Base-by-base conservation (phyloP, 2,113 vertebrate genomes). In the Parus major region DNA sequence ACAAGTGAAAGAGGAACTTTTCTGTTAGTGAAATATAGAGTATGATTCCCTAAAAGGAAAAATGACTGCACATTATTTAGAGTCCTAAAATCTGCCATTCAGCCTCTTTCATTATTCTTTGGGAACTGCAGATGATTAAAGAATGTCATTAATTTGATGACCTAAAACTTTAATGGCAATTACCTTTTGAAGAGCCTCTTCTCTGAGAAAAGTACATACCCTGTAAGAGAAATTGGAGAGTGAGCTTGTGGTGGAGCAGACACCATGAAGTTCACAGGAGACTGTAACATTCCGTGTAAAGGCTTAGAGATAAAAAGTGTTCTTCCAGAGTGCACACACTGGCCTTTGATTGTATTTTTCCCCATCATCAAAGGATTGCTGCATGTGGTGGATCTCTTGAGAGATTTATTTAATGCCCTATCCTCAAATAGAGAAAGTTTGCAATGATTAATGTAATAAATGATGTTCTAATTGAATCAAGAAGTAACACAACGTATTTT, bases 381-480 rank as follows among this genome's bases (percentile, higher is more conserved):
- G 21, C 39, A 42, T 72, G 52, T 73, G 36, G 23, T 85, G 77
- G 82, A 83, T 89, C 78, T 95, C 18, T 0, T 65, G 63, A 90
- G 77, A 91, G 39, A 42, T 97, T 88, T 90, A 55, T 79, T 41
- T 69, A 49, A 61, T 59, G 29, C 44, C 68, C 35, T 82, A n/a
- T 65, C 39, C 56, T 59, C 47, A 92, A 87, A 91, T 5, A 72
- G 28, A 56, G 93, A 55, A 92, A 83, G 42, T 89, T 96, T 91
- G 49, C 53, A 52, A 75, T 94, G 53, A 87, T 86, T 92, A 95
- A 82, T 87, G 52, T 73, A 82, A 85, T 89, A 75, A 91, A 94
- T 90, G 77, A 57, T 85, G 57, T 65, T 88, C 36, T 92, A 94
- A 96, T 96, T 96, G 87, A 75, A 91, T 82, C 56, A 94, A 92